Evolutionary conservation across 2,888 invertebrate species (phyloP).

Genomic region (Trissonchulus latispiculum): DNA sequence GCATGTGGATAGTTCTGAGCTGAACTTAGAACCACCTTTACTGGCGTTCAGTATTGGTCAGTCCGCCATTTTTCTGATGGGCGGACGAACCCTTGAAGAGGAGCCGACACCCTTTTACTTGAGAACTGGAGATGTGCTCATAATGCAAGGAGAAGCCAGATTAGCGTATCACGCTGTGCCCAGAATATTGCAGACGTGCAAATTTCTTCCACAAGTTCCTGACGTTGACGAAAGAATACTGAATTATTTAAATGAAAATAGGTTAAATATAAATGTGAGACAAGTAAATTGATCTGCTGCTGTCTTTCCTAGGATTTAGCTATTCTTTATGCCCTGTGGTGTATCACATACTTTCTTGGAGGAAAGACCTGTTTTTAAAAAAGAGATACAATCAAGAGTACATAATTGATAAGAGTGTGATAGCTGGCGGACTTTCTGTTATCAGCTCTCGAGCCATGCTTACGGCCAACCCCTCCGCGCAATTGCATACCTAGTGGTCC

Average conservation of each 20-base stretch:
- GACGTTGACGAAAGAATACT: constrained; percentile 43
- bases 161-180: constrained; percentile 89
- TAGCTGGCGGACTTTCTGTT: too few relatives aligned
- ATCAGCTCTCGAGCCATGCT: too few relatives aligned
- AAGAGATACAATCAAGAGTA: neutral
- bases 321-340: constrained; percentile 68
- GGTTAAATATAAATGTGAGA: constrained; percentile 86
- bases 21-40: constrained; percentile 70
- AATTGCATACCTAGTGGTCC: too few relatives aligned
- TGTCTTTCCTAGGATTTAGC: too few relatives aligned
- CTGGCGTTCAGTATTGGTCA: constrained; percentile 90
- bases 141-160: constrained; percentile 76
- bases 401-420: too few relatives aligned
- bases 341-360: too few relatives aligned
- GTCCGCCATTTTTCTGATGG: constrained; percentile 82
- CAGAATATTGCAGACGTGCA: constrained; percentile 57
- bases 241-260: constrained; percentile 58
- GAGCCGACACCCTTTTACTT: constrained; percentile 55
- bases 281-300: too few relatives aligned
- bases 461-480: too few relatives aligned
- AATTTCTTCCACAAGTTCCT: constrained; percentile 28
- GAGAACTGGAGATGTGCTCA: constrained; percentile 74
- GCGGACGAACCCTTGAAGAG: constrained; percentile 53
- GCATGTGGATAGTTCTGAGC: constrained; percentile 88
- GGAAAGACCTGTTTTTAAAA: too few relatives aligned